Percentiles rank a stretch among this genome's conserved stretches.
Evolutionary conservation across 2,888 invertebrate genomes (phyloP).

Genomic region (Terebella lapidaria): DNA sequence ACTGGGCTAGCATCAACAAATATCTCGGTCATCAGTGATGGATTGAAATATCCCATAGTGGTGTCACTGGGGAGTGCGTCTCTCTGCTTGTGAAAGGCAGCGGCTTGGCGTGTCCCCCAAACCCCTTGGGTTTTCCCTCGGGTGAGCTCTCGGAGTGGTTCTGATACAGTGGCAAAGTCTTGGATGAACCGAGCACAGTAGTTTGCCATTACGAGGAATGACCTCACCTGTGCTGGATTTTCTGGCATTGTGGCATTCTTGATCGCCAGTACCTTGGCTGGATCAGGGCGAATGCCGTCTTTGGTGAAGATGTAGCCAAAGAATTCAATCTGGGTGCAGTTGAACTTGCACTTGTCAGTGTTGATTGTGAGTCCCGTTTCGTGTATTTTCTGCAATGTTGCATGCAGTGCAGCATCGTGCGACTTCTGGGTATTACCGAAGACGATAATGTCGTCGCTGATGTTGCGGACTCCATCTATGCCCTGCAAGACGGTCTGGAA

Average conservation of each 20-base stretch:
- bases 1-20: slow-evolving; percentile 27
- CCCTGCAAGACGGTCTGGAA: slow-evolving; percentile 10
- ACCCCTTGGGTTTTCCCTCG: slow-evolving; percentile 20
- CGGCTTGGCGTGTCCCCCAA: slow-evolving; percentile 21
- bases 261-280: slow-evolving; percentile 25
- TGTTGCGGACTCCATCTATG: slow-evolving; percentile 8
- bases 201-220: slow-evolving; percentile 28
- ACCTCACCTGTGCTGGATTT: slow-evolving; percentile 25
- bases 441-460: slow-evolving; percentile 16
- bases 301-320: slow-evolving; percentile 4
- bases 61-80: background rate
- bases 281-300: slow-evolving; percentile 18
- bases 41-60: slow-evolving; percentile 24
- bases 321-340: background rate
- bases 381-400: slow-evolving; percentile 10
- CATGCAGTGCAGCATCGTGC: slow-evolving; percentile 8
- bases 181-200: slow-evolving; percentile 28
- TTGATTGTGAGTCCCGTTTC: slow-evolving; percentile 16
- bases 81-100: slow-evolving; percentile 20
- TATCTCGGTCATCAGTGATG: slow-evolving; percentile 17
- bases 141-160: slow-evolving; percentile 27
- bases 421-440: slow-evolving; percentile 3
- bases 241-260: slow-evolving; percentile 19
- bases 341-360: slow-evolving; percentile 15
- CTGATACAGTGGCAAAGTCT: slow-evolving; percentile 22